Base-by-base conservation (phyloP, 2,888 invertebrate genomes). In the Lissonota sp. region DNA sequence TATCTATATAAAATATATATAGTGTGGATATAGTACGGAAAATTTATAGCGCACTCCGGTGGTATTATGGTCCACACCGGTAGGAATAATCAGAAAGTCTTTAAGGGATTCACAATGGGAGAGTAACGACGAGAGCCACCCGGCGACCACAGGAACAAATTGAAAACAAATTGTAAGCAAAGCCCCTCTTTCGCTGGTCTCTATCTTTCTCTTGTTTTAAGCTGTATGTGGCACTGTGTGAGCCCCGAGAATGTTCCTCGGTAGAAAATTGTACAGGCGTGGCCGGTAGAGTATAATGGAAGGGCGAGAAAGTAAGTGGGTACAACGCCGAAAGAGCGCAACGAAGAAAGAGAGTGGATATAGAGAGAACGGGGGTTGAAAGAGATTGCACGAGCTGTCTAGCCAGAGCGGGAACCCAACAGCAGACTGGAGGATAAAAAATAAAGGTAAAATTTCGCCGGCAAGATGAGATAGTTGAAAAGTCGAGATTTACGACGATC, bases 291-390 rank as follows among this genome's bases (percentile, higher is more conserved):
- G 80, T 64, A 69, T 71, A 69, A 69, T 51, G 51, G 71, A 76
- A 51, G 76, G 76, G 75, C 12, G 26, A 37, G 71, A 72, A 79
- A 66, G 66, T 60, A 73, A 72, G 60, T 67, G 49, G 49, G 71
- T 72, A 53, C 40, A 63, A 8, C 53, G 63, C 26, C 40, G 44
- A 53, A 63, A 55, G 63, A 49, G 37, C 14, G 64, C 39, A 8
- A 14, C 8, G 55, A 44, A 66, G 64, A n/a, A 55, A 63, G 60
- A 62, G 57, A 51, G 42, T 10, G 26, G 57, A 10, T 37, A 42
- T 8, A 72, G 76, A 84, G 73, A 73, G 79, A 79, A 78, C 82
- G 70, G 81, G 81, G 82, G 78, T 72, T 83, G 40, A 64, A 66
- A 77, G 79, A 46, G 82, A 49, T 60, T 49, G 78, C 66, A 77